Evolutionary conservation across 1,140 invertebrate species (phyloP), one percentile per base, ranked within the genome.

Genomic region (Leguminivora glycinivorella): DNA sequence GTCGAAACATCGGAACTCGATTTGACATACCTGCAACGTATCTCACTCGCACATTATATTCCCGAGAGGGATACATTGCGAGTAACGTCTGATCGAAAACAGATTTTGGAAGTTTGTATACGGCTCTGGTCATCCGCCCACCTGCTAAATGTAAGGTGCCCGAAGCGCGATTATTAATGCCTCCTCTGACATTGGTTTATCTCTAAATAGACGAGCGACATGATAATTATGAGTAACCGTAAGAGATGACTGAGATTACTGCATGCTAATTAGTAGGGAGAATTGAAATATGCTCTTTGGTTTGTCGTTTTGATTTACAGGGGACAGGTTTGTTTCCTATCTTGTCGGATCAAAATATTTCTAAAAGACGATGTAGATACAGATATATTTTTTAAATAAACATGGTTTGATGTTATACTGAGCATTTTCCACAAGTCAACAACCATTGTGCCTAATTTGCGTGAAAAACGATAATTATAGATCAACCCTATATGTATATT

Each of bases 151-250:
- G 58, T 63, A 17, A 63, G 58, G 58, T 63, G 58, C 58, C 58
- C 58, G 29, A 26, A 63, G 26, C 58, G 26, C 58, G 29, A 63
- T 63, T 63, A 34, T 63, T 63, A 63, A 63, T 63, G 58, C 58
- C 58, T 63, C 58, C 58, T 63, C 58, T 31, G 58, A 63, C 58
- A 63, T 63, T 63, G 58, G 58, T 63, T 63, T 63, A 63, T 29
- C 58, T 63, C 58, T 63, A 29, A 34, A 58, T 58, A 63, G 58
- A 63, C n/a, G 26, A 12, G 6, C 25, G 31, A 63, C 58, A 22
- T 63, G 25, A 63, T 63, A 63, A 63, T 63, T 63, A 63, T 63
- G 58, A 34, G 26, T 29, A 58, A 63, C 58, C 25, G 58, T 63
- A 63, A 63, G 58, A 31, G 12, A 63, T 58, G 25, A 12, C 58